Base-by-base conservation (phyloP, 2,888 invertebrate species). In the Anticlea derivata region DNA sequence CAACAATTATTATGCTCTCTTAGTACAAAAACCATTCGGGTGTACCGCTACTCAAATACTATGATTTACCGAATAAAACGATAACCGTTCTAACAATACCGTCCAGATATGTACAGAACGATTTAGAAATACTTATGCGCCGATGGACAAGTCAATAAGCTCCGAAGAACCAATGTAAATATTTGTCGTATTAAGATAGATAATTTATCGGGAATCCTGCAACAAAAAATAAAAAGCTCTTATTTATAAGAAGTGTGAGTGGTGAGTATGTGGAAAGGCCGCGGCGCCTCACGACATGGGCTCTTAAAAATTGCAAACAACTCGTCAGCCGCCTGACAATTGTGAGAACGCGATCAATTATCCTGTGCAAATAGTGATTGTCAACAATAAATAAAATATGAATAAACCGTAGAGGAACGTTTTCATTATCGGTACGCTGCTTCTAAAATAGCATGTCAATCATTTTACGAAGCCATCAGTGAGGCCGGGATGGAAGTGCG, bases 321-420 rank as follows among this genome's bases (percentile, higher is more conserved):
- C 84, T 86, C 84, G 75, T 87, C 86, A 81, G 69, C 66, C 59
- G 57, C 50, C 78, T 86, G 89, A 89, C 87, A 85, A 86, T 89
- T 88, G 90, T 89, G 90, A 87, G 90, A 90, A 89, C 86, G 70
- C 81, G 83, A 84, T 89, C 88, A 89, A 89, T 90, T 90, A 89
- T 87, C 80, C 74, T 75, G 79, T 73, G 84, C 77, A 86, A 88
- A 87, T 88, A 86, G 80, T 84, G 86, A 86, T 88, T 83, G 86
- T 84, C 83, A 81, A 84, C 81, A 83, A 77, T 80, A 81, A 84
- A 84, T 82, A 84, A 79, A 79, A 74, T 78, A 81, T 75, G 78
- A 82, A 83, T 83, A 84, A 79, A 85, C 73, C 73, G 71, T 63
- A 62, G 58, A 71, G 68, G 73, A 79, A 86, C 83, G 80, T 85